Conservation (phyloP, 2,797 vertebrate species). For the Heterohyrax brucei region DNA sequence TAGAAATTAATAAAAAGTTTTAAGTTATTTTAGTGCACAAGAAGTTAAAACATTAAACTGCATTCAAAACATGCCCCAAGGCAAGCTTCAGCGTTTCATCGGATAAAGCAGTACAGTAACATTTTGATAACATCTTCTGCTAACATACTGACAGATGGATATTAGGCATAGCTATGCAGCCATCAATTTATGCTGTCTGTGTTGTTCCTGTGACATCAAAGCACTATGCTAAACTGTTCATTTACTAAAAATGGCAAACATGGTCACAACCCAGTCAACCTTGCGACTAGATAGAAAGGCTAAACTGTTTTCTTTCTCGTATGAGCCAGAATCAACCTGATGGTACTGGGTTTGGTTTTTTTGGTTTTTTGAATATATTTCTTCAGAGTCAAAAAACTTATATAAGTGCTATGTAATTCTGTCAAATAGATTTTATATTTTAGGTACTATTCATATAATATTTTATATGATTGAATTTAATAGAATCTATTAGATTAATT, state of each 20-base stretch:
- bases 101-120: background rate
- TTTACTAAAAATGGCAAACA: background rate
- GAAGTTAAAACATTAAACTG: background rate
- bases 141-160: background rate
- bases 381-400: background rate
- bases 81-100: background rate
- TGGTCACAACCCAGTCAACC: background rate
- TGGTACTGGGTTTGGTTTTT: too few species aligned
- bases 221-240: background rate
- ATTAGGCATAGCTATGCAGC: background rate
- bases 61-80: conserved; percentile 26
- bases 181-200: background rate
- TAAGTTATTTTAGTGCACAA: background rate
- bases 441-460: conserved; percentile 15
- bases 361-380: background rate
- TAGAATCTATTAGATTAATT: background rate
- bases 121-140: background rate
- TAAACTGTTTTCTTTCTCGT: background rate
- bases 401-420: background rate
- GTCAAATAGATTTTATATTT: background rate
- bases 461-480: conserved; percentile 44
- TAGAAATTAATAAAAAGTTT: conserved; percentile 55
- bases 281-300: background rate
- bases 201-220: background rate
- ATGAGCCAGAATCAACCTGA: too few species aligned